Evolutionary conservation across 2,797 vertebrate genomes (phyloP), one percentile per base, ranked within the genome.

Genomic region (Merluccius polli): DNA sequence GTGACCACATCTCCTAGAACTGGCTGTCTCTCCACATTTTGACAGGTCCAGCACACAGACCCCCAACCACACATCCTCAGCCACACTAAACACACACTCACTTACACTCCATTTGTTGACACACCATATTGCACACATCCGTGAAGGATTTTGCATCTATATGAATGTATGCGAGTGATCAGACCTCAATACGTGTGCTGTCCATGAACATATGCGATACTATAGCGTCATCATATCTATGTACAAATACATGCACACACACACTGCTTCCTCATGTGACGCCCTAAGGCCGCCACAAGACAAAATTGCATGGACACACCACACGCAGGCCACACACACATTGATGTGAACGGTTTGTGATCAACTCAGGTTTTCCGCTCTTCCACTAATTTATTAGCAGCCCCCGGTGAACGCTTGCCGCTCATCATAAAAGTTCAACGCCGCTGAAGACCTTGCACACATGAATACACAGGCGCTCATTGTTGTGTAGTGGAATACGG

Each of bases 1-100:
- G n/a, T n/a, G 87, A 85, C 88, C 90, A 90, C 91, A 88, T 90
- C 84, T 93, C 91, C 90, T 91, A 91, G 90, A 94, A 94, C 91
- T 87, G 86, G 90, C 86, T 89, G 87, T 87, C 63, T 87, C 84
- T 84, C 83, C 83, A 87, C 87, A 89, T 85, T 85, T 79, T 82
- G 82, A 86, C 86, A 82, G 78, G 70, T 77, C 73, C 13, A 3
- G 36, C 59, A 65, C 70, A 71, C 70, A 27, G 33, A 71, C 70
- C 35, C 70, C 27, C 70, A 27, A n/a, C 35, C 32, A 72, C 75
- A 74, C 72, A 67, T 32, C 41, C n/a, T 24, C 35, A 33, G 29
- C 9, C 29, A 21, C 30, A 32, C 69, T 67, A 36, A 24, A 72
- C 72, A 76, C 71, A 70, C 73, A 72, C 71, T 73, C 73, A 48